Percentiles rank a stretch among this genome's conserved stretches.
Evolutionary conservation across 1,140 invertebrate species (phyloP).

Genomic region (Calliphora vicina): DNA sequence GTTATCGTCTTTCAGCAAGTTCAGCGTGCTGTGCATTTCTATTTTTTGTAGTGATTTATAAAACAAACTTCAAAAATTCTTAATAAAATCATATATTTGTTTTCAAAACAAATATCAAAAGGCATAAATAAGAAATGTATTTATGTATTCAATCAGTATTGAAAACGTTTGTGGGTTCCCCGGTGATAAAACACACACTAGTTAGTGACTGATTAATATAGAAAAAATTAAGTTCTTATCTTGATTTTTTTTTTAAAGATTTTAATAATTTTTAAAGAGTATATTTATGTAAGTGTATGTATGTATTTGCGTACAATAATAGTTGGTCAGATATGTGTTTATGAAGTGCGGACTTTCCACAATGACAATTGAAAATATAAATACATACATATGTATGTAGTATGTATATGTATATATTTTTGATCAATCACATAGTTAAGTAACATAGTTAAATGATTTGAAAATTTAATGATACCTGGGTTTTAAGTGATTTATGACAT

Average conservation of each 20-base stretch:
- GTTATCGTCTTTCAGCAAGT: neutral
- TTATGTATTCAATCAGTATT: neutral
- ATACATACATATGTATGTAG: neutral
- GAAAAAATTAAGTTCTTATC: neutral
- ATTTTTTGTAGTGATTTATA: neutral
- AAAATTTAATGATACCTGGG: no score
- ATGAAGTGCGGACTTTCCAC: neutral
- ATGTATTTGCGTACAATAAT: no score
- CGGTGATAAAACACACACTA: no score
- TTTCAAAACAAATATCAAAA: neutral
- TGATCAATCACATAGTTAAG: no score
- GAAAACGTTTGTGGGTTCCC: neutral
- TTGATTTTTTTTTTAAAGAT: neutral
- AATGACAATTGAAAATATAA: neutral
- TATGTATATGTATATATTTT: no score
- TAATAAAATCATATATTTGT: neutral
- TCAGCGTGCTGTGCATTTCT: no score
- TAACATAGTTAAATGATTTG: no score
- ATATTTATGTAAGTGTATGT: neutral
- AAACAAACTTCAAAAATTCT: neutral
- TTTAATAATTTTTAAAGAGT: neutral
- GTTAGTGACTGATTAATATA: no score
- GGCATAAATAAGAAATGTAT: neutral
- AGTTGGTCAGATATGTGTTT: no score
- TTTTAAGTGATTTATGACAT: no score